Evolutionary conservation across 2,113 vertebrate genomes (phyloP), one percentile per base, ranked within the genome.

Genomic region (Alethe diademata): DNA sequence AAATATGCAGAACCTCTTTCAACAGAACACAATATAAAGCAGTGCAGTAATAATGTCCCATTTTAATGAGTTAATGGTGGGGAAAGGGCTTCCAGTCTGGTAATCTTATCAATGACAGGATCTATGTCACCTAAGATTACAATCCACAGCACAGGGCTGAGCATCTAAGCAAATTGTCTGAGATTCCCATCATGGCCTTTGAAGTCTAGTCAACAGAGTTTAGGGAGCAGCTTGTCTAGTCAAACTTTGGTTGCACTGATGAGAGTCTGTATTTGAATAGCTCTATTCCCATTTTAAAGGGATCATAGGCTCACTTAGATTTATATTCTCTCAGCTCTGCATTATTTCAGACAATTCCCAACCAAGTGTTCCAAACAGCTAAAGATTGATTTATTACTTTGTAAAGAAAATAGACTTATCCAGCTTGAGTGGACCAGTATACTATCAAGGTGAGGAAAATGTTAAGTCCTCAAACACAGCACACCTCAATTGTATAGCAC

Each of bases 41-140:
- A 38, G 22, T 51, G 29, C n/a, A 60, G 29, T 19, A 65, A 75
- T 48, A 57, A 85, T 25, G 64, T 82, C 61, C 57, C 40, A 42
- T 35, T 95, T 87, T 95, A 91, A 93, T 57, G 81, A 90, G 74
- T 50, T 79, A 93, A 86, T 75, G 43, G 47, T 43, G 40, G 50
- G 91, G 45, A 75, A 93, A 36, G 58, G 79, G 40, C 48, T 90
- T 92, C 54, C 17, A 82, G 13, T 19, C 48, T 33, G 45, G 12
- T 76, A 82, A 92, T 79, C 88, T 69, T 42, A 72, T 79, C 61
- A 75, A 16, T 57, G 15, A 22, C 14, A 65, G 45, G 74, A 82
- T 90, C 85, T 57, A 2, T 82, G 62, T 73, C 90, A 88, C 23
- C 50, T 53, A 26, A 43, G 78, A 65, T 93, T 85, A 88, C 7